phyloP scores from a whole-genome alignment of 2,113 vertebrate genomes.

The Tupaia chinensis region DNA sequence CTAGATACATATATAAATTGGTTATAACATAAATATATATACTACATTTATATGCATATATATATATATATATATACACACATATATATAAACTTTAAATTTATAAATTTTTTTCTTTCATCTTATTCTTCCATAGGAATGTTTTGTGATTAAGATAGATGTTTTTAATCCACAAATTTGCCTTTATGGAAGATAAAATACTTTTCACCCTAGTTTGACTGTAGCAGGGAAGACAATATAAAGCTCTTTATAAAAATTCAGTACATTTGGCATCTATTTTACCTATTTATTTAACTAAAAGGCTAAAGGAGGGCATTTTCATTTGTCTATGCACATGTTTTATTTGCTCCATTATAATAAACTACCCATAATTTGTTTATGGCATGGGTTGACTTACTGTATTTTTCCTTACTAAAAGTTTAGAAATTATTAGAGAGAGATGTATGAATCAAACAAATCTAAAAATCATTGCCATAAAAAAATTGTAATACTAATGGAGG shows the following conservation, averaged over 20 bases:
- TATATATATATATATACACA: too few relatives aligned
- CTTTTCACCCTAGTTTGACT: neutral
- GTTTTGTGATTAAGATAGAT: neutral
- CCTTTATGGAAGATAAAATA: neutral
- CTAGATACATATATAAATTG: neutral
- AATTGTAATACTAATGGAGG: neutral
- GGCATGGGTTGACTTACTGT: neutral
- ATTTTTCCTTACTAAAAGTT: slow-evolving; percentile 8
- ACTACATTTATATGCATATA: too few relatives aligned
- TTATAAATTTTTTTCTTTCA: neutral
- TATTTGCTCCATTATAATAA: neutral
- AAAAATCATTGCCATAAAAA: neutral
- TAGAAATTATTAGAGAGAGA: neutral
- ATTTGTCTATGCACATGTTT: neutral
- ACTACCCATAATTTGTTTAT: neutral
- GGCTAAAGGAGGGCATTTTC: neutral
- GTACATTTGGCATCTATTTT: neutral
- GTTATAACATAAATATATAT: neutral
- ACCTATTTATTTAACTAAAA: neutral
- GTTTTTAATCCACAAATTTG: slow-evolving; percentile 39
- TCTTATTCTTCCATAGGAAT: neutral
- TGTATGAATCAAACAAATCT: neutral
- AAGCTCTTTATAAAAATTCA: neutral
- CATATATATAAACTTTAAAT: neutral
- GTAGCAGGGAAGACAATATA: neutral